Evolutionary conservation across 2,797 vertebrate genomes (phyloP), one percentile per base, ranked within the genome.

Genomic region (Sphenopsis melanotis): DNA sequence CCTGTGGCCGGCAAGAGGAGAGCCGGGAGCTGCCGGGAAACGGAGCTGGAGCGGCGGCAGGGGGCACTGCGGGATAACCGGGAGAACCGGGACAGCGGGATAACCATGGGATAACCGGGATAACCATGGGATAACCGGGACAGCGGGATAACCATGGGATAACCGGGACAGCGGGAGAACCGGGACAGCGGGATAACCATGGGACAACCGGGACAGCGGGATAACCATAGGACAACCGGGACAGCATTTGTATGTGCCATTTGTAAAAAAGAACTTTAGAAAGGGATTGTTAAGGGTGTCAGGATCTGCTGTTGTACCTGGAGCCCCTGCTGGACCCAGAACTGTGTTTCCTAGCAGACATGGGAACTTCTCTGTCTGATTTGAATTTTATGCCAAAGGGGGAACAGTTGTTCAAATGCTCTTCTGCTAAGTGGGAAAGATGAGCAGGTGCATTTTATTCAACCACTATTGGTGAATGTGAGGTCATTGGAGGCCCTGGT

Each of bases 11-110:
- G 56, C 12, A 11, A 26, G 30, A 18, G 13, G 11, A 60, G 55
- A 68, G 47, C 17, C 6, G 27, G 34, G 66, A 32, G 36, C 19
- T 14, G 59, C 59, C 19, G 19, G 19, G 29, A 16, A 85, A 12
- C 39, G 1, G 75, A 56, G 78, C 41, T 18, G 30, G 71, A 34
- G 8, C 14, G 77, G 89, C 91, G 64, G 92, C 59, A 84, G 87
- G 78, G 42, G 92, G 93, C 94, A 94, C 89, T 95, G 93, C 57
- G 75, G 90, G 61, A 74, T 63, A 76, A 49, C 7, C 19, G 37
- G 49, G 32, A 23, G 6, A 16, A 17, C 22, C 2, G 29, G n/a
- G 19, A 68, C 17, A 66, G 4, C 6, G 17, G 42, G 23, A n/a
- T 3, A 13, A 19, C 34, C 3, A 4, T 1, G 15, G 46, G 49